phyloP scores from a whole-genome alignment of 2,888 invertebrate genomes.

The Vannuccia rotundouncinata region DNA sequence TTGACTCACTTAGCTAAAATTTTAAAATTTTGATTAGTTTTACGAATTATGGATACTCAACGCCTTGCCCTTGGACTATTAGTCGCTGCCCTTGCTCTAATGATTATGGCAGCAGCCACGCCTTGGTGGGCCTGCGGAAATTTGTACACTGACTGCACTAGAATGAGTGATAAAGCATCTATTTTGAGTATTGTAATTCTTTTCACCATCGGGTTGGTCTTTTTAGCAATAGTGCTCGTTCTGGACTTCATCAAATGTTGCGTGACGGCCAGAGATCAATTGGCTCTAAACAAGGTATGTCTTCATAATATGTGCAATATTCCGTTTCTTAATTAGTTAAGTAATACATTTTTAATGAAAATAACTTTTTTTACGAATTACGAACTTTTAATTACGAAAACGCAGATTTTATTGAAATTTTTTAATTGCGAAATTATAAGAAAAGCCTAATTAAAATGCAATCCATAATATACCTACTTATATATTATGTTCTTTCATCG shows the following conservation, averaged over 20 bases:
- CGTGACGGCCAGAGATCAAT: neutral
- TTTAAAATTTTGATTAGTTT: neutral
- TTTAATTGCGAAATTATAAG: too few relatives aligned
- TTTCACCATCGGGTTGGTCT: constrained; percentile 16
- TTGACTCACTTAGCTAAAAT: neutral
- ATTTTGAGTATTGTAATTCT: constrained; percentile 9
- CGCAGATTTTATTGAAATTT: too few relatives aligned
- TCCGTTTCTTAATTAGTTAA: too few relatives aligned
- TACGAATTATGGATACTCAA: neutral
- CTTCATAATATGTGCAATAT: too few relatives aligned
- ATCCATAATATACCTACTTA: too few relatives aligned
- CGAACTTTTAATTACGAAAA: too few relatives aligned
- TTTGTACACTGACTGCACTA: constrained; percentile 4
- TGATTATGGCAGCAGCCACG: constrained; percentile 21
- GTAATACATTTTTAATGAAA: too few relatives aligned
- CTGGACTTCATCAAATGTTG: constrained; percentile 19
- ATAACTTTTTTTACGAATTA: too few relatives aligned
- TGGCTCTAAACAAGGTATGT: neutral
- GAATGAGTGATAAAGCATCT: neutral
- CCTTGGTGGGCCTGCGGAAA: constrained; percentile 20
- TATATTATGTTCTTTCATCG: too few relatives aligned
- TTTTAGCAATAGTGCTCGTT: neutral
- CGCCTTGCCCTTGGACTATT: neutral
- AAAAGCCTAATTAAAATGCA: too few relatives aligned
- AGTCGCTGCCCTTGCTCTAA: neutral